A percentile compares a stretch with the other conserved stretches of the same genome.
Evolutionary conservation across 2,888 invertebrate species (phyloP).

Genomic region (Melinaea menophilus): DNA sequence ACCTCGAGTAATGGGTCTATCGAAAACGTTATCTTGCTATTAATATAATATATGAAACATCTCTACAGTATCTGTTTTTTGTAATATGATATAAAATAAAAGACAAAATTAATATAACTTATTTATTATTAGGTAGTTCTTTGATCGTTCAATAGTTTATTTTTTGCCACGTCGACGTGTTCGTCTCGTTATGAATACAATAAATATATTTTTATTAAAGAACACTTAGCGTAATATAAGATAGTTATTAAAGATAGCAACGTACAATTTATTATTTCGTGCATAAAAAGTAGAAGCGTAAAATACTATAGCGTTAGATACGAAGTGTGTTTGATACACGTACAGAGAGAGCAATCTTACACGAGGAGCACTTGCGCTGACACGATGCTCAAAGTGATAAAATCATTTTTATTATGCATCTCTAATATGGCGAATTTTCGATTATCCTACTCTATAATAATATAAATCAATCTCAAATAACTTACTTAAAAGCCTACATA

Average conservation of each 20-base stretch:
- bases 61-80: slow-evolving; percentile 21
- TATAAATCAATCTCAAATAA: slow-evolving; percentile 28
- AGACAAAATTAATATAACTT: slow-evolving; percentile 46
- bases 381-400: slow-evolving; percentile 10
- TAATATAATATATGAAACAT: slow-evolving; percentile 28
- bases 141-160: slow-evolving; percentile 52
- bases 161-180: slow-evolving; percentile 26
- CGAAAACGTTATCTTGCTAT: slow-evolving; percentile 48
- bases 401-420: slow-evolving; percentile 24
- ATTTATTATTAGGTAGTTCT: slow-evolving; percentile 61
- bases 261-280: slow-evolving; percentile 3
- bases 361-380: slow-evolving; percentile 10
- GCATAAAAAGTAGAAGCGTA: slow-evolving; percentile 3
- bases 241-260: slow-evolving; percentile 1
- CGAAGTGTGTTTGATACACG: background rate
- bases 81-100: slow-evolving; percentile 36
- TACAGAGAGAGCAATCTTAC: slow-evolving; percentile 13
- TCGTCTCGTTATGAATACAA: background rate
- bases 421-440: slow-evolving; percentile 32
- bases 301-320: slow-evolving; percentile 4
- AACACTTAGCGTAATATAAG: background rate
- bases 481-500: slow-evolving; percentile 69
- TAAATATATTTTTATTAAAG: slow-evolving; percentile 5
- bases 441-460: slow-evolving; percentile 27
- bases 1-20: slow-evolving; percentile 55